phyloP scores from a whole-genome alignment of 2,888 invertebrate species.

The Malachius bipustulatus region DNA sequence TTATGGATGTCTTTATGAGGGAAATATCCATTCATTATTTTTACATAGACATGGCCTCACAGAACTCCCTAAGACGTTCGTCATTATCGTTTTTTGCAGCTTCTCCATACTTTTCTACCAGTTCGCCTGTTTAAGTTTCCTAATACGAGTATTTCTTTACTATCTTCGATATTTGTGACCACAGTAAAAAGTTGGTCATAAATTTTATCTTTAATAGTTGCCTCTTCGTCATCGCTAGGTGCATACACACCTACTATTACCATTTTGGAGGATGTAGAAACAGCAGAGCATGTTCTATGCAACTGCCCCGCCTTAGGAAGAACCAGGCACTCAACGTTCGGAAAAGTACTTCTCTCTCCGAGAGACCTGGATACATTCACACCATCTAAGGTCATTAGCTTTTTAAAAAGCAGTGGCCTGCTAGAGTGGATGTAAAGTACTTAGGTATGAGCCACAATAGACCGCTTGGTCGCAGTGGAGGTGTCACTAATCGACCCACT shows the following conservation, averaged over 20 bases:
- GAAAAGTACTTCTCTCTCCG: too few relatives aligned
- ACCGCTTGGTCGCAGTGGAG: too few relatives aligned
- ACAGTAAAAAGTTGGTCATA: conserved; percentile 7
- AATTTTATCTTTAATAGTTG: conserved; percentile 7
- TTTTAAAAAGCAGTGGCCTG: too few relatives aligned
- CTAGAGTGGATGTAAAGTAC: too few relatives aligned
- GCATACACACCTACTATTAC: conserved; percentile 9
- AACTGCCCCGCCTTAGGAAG: too few relatives aligned
- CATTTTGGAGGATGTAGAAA: too few relatives aligned
- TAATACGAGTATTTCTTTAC: conserved; percentile 8
- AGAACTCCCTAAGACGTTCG: conserved; percentile 1
- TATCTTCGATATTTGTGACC: conserved; percentile 8
- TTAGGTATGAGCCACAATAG: too few relatives aligned
- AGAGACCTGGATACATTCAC: too few relatives aligned
- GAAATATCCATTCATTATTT: conserved; percentile 3
- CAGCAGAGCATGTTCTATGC: too few relatives aligned
- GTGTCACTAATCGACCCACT: too few relatives aligned
- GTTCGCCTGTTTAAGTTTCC: conserved; percentile 9
- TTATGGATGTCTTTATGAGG: conserved; percentile 2
- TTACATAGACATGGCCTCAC: conserved; percentile 4
- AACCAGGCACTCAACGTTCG: too few relatives aligned
- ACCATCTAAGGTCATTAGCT: too few relatives aligned
- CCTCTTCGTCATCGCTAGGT: conserved; percentile 7
- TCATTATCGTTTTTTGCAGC: not conserved
- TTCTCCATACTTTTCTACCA: conserved; percentile 6